Percentiles rank a stretch among this genome's conserved stretches.
Conservation (phyloP, 2,888 invertebrate species). For the Sminthurides aquaticus region DNA sequence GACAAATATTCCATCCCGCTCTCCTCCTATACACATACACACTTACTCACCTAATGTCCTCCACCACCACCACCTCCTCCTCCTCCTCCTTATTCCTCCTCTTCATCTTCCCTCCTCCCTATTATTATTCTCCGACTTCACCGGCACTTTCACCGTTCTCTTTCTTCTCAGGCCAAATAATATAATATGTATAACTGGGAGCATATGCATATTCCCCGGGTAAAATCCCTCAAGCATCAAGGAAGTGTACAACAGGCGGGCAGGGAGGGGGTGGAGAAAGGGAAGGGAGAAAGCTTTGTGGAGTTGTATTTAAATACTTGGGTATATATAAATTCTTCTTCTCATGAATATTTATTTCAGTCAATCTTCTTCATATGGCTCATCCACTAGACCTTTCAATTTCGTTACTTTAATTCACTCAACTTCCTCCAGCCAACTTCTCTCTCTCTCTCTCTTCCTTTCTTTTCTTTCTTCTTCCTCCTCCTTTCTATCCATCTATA, state of each 20-base stretch:
- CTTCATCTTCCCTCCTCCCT: neutral
- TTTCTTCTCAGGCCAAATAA: no score
- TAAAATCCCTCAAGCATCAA: no score
- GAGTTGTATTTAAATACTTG: slow-evolving; percentile 14
- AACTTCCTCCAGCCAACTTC: slow-evolving; percentile 23
- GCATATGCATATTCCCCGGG: no score
- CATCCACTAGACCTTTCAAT: slow-evolving; percentile 23
- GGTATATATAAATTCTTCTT: slow-evolving; percentile 10
- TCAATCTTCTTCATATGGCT: slow-evolving; percentile 26
- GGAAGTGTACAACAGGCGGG: no score
- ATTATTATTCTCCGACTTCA: neutral
- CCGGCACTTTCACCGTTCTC: no score
- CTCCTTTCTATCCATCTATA: neutral
- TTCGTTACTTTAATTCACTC: slow-evolving; percentile 27
- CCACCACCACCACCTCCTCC: neutral
- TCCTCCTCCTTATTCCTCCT: neutral
- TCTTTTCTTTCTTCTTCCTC: neutral
- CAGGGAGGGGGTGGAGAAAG: neutral
- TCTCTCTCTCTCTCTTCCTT: slow-evolving; percentile 16
- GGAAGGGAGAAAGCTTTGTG: neutral
- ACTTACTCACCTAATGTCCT: neutral
- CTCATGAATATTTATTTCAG: slow-evolving; percentile 29
- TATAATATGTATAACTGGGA: no score
- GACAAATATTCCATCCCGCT: slow-evolving; percentile 16
- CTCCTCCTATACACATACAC: neutral